Evolutionary conservation across 2,888 invertebrate genomes (phyloP).

Genomic region (Leptodirus hochenwartii): DNA sequence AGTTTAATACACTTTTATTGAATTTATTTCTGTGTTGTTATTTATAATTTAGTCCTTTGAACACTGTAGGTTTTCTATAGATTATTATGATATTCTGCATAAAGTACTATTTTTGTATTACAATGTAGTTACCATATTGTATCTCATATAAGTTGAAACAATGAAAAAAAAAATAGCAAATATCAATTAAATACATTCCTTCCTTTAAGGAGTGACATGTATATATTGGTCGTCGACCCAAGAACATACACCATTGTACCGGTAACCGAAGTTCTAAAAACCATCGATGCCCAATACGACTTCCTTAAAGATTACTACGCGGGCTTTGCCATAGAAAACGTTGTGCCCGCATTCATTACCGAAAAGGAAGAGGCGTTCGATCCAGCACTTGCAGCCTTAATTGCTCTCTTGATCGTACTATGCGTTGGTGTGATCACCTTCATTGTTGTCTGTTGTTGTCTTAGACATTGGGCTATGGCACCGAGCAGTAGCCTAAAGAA

Average conservation of each 20-base stretch:
- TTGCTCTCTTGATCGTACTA: slow-evolving; percentile 67
- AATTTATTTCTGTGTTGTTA: too few relatives aligned
- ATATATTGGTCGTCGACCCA: slow-evolving; percentile 65
- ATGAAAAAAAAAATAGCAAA: too few relatives aligned
- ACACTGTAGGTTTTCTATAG: too few relatives aligned
- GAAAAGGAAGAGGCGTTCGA: slow-evolving; percentile 62
- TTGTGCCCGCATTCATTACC: slow-evolving; percentile 47
- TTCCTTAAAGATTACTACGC: slow-evolving; percentile 62
- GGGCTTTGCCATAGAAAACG: slow-evolving; percentile 56
- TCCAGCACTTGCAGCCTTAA: slow-evolving; percentile 68
- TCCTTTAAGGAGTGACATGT: slow-evolving; percentile 59
- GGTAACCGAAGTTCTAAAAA: slow-evolving; percentile 59
- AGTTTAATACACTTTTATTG: too few relatives aligned
- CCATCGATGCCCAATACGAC: slow-evolving; percentile 72
- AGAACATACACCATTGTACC: slow-evolving; percentile 54
- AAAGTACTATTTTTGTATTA: too few relatives aligned
- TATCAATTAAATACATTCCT: slow-evolving; percentile 6
- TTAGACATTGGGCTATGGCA: slow-evolving; percentile 72
- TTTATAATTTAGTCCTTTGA: too few relatives aligned
- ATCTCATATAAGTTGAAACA: too few relatives aligned
- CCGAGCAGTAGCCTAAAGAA: slow-evolving; percentile 66
- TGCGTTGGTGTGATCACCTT: slow-evolving; percentile 77
- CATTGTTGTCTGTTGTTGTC: slow-evolving; percentile 71
- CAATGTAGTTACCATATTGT: too few relatives aligned
- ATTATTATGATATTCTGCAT: too few relatives aligned